These are phyloP conservation scores for Menidia menidia DNA, from an alignment of 2,797 vertebrate genomes.

Conservation along the genomic window DNA sequence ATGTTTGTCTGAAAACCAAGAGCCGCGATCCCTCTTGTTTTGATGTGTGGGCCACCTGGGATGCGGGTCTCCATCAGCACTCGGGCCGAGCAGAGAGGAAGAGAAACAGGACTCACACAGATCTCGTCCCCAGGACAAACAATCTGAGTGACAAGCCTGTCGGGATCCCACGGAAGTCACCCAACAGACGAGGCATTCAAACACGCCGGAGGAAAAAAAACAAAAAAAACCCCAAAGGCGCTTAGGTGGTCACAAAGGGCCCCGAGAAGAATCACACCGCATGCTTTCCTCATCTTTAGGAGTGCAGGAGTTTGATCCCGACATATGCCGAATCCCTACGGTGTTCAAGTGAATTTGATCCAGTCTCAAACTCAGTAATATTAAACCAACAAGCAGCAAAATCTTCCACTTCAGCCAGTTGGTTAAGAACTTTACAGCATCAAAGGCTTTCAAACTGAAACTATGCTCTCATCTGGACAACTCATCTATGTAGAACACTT, in stretches of 20 bases:
- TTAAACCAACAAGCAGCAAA: too few species aligned
- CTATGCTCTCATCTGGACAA: too few species aligned
- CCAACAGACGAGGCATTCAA: conserved; percentile 71
- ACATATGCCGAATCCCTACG: neutral
- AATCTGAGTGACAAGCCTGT: conserved; percentile 75
- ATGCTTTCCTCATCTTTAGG: conserved; percentile 21
- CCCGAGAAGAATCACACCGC: conserved; percentile 42
- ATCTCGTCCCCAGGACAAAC: conserved; percentile 78
- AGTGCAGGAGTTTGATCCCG: neutral
- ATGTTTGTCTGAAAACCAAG: conserved; percentile 86
- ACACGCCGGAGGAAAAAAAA: conserved; percentile 47
- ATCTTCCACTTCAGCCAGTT: too few species aligned
- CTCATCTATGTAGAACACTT: too few species aligned
- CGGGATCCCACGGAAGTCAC: conserved; percentile 73
- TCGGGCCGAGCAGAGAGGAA: conserved; percentile 58
- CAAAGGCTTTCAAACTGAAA: neutral
- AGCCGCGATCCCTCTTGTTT: conserved; percentile 79
- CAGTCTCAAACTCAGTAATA: too few species aligned
- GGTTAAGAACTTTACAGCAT: too few species aligned
- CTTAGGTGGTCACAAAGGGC: conserved; percentile 55
- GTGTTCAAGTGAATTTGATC: too few species aligned
- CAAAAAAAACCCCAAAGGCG: conserved; percentile 38
- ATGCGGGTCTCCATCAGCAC: conserved; percentile 82
- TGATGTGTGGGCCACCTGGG: conserved; percentile 87
- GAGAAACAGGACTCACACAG: conserved; percentile 72